Percentiles rank a stretch among this genome's conserved stretches.
These are phyloP conservation scores for Plagiodera versicolora DNA, from an alignment of 2,888 invertebrate species.

Conservation along the genomic window DNA sequence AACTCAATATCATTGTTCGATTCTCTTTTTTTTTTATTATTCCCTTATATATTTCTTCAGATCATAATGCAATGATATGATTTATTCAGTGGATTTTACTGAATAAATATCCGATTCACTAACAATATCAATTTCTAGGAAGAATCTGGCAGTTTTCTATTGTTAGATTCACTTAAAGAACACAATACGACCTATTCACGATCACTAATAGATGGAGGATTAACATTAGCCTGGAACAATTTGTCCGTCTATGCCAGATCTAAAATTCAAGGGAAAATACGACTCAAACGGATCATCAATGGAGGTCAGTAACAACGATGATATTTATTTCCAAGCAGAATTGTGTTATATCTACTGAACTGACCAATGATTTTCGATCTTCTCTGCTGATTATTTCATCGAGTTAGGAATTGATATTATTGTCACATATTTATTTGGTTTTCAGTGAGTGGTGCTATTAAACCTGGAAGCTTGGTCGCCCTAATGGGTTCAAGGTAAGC, in stretches of 20 bases:
- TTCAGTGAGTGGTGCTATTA: slow-evolving; percentile 77
- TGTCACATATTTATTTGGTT: slow-evolving; percentile 35
- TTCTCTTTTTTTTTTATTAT: too few species aligned
- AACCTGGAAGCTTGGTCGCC: slow-evolving; percentile 79
- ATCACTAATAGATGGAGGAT: slow-evolving; percentile 63
- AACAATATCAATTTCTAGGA: too few species aligned
- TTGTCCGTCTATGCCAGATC: slow-evolving; percentile 68
- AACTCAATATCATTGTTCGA: too few species aligned
- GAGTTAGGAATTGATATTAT: too few species aligned
- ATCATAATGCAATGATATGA: too few species aligned
- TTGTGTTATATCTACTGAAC: slow-evolving; percentile 4
- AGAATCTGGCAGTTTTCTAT: slow-evolving; percentile 11
- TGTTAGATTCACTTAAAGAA: slow-evolving; percentile 11
- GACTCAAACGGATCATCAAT: slow-evolving; percentile 75
- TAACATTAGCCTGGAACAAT: slow-evolving; percentile 80
- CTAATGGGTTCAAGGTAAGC: slow-evolving; percentile 82
- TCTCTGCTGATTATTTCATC: too few species aligned
- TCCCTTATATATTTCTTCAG: too few species aligned
- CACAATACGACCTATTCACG: slow-evolving; percentile 55
- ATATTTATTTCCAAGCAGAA: neutral
- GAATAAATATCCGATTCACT: too few species aligned
- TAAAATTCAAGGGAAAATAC: slow-evolving; percentile 46
- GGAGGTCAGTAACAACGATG: slow-evolving; percentile 69
- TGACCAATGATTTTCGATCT: too few species aligned
- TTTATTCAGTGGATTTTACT: too few species aligned